Conservation (phyloP, 2,888 invertebrate genomes). For the Nudaria mundana region DNA sequence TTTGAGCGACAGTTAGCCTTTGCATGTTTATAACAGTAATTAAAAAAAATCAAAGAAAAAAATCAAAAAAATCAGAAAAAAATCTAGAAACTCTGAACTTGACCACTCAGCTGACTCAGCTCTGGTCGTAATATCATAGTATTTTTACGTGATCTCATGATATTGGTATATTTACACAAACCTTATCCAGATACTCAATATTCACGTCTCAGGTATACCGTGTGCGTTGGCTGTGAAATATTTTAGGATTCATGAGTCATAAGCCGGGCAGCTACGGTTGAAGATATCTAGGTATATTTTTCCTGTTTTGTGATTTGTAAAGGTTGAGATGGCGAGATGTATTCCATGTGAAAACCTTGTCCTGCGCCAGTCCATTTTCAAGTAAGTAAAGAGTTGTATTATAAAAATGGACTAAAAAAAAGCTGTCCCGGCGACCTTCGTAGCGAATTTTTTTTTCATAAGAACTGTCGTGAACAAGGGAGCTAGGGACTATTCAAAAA, state of each 20-base stretch:
- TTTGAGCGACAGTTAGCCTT: too few relatives aligned
- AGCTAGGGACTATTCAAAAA: too few relatives aligned
- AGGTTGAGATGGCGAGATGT: constrained; percentile 36
- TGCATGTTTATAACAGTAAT: too few relatives aligned
- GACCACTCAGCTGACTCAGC: too few relatives aligned
- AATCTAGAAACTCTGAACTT: too few relatives aligned
- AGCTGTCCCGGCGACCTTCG: too few relatives aligned
- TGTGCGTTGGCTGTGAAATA: constrained; percentile 66
- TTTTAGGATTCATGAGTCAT: constrained; percentile 74
- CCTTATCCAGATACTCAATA: constrained; percentile 41
- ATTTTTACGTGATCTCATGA: background rate
- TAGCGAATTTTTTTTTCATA: too few relatives aligned
- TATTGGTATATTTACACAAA: constrained; percentile 5
- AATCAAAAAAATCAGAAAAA: too few relatives aligned
- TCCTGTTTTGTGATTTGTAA: constrained; percentile 67
- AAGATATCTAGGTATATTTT: constrained; percentile 61
- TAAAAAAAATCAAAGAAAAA: too few relatives aligned
- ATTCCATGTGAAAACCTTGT: constrained; percentile 33
- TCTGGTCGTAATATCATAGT: too few relatives aligned
- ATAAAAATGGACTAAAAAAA: too few relatives aligned
- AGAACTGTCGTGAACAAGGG: too few relatives aligned
- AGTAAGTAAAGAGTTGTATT: constrained; percentile 2
- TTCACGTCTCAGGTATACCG: constrained; percentile 36
- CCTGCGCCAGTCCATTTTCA: constrained; percentile 20
- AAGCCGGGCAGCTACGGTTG: constrained; percentile 58